Conservation (phyloP, 2,797 vertebrate genomes). For the Gymnoscopelus braueri region DNA sequence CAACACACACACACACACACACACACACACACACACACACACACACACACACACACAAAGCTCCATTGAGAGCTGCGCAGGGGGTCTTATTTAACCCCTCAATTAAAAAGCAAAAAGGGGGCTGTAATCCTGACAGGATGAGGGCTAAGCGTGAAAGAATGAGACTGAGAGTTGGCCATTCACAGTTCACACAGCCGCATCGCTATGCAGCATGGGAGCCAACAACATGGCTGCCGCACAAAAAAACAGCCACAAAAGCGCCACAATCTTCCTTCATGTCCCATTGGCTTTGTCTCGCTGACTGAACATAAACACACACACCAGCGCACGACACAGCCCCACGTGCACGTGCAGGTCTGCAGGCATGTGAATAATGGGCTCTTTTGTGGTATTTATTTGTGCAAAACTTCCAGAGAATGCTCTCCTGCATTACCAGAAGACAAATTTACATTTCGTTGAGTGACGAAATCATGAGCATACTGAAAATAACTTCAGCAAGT, state of each 20-base stretch:
- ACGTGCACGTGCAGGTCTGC: slow-evolving; percentile 19
- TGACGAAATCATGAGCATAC: too few relatives aligned
- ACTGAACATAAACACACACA: neutral
- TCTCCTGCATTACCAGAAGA: slow-evolving; percentile 9
- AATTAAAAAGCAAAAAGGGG: slow-evolving; percentile 78
- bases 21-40: slow-evolving; percentile 26
- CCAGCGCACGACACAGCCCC: slow-evolving; percentile 9
- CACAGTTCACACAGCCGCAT: slow-evolving; percentile 56
- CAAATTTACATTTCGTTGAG: too few relatives aligned
- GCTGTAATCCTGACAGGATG: slow-evolving; percentile 79
- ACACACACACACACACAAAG: slow-evolving; percentile 14
- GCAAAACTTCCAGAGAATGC: slow-evolving; percentile 65
- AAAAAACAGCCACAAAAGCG: slow-evolving; percentile 4
- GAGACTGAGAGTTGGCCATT: slow-evolving; percentile 27
- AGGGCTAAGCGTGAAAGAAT: slow-evolving; percentile 37
- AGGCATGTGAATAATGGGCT: slow-evolving; percentile 53
- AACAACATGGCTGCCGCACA: slow-evolving; percentile 49
- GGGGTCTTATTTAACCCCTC: slow-evolving; percentile 79
- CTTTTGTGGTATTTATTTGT: slow-evolving; percentile 63
- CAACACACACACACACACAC: slow-evolving; percentile 41
- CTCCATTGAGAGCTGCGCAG: slow-evolving; percentile 45
- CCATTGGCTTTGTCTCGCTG: neutral
- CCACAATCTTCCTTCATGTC: neutral
- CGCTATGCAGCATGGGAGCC: slow-evolving; percentile 10
- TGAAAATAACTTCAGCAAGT: too few relatives aligned